These are phyloP conservation scores for Rambutsinella grinnellia DNA, from an alignment of 2,888 invertebrate species.

Conservation along the genomic window DNA sequence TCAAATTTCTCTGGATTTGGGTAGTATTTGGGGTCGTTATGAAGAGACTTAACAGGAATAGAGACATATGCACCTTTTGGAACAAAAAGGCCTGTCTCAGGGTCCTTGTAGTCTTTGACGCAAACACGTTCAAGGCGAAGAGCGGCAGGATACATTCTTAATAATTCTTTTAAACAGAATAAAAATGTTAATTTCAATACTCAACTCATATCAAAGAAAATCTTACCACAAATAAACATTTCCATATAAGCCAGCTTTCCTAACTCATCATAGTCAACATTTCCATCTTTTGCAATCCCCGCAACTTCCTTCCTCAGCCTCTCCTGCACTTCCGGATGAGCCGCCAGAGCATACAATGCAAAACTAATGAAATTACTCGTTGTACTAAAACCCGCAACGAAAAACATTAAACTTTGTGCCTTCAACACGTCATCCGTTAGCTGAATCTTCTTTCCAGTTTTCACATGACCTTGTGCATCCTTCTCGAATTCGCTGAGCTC, in stretches of 20 bases:
- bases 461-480: conserved; percentile 32
- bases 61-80: conserved; percentile 1
- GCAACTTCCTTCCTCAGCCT: conserved; percentile 38
- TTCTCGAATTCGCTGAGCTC: conserved; percentile 54
- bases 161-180: too few relatives aligned
- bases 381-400: conserved; percentile 51
- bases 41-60: conserved; percentile 1
- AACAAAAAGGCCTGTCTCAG: conserved; percentile 12
- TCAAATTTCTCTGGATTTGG: conserved; percentile 8
- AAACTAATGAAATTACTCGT: conserved; percentile 29
- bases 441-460: neutral
- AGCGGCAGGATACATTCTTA: conserved; percentile 1
- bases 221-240: conserved; percentile 55
- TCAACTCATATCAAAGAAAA: too few relatives aligned
- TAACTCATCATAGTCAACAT: conserved; percentile 53
- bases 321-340: conserved; percentile 30
- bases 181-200: too few relatives aligned
- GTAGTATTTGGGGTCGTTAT: conserved; percentile 12
- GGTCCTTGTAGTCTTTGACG: conserved; percentile 6
- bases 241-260: conserved; percentile 54
- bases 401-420: conserved; percentile 38
- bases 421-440: conserved; percentile 34
- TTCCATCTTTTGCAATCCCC: conserved; percentile 19
- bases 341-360: conserved; percentile 36
- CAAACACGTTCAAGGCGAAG: conserved; percentile 7